phyloP scores from a whole-genome alignment of 2,113 vertebrate species.

The Ifrita kowaldi region DNA sequence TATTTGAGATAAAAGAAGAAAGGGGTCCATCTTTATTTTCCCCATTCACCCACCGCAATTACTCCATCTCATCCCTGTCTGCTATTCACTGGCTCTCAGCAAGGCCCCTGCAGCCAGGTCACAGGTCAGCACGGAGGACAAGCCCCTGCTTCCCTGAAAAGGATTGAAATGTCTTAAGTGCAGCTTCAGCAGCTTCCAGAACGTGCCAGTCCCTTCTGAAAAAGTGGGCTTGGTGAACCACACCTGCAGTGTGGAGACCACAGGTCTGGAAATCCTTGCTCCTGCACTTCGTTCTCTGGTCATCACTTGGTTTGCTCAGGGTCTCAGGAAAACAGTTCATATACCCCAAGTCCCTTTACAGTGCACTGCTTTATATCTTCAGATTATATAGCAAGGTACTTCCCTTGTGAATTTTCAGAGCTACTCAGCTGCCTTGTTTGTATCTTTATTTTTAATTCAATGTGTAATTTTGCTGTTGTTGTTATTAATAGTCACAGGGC shows the following conservation, averaged over 20 bases:
- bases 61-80: background rate
- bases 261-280: background rate
- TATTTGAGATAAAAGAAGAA: background rate
- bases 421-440: background rate
- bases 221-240: background rate
- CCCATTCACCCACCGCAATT: background rate
- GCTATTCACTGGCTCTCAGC: constrained; percentile 28
- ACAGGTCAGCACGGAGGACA: background rate
- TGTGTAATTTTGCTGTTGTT: background rate
- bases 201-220: background rate
- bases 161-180: background rate
- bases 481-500: background rate
- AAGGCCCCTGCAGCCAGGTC: background rate
- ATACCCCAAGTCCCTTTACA: background rate
- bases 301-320: rapidly evolving
- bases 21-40: constrained; percentile 10
- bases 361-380: background rate
- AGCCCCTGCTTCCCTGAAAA: background rate
- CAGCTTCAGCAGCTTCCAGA: background rate
- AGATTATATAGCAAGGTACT: background rate
- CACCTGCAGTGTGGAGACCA: background rate
- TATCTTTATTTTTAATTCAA: background rate
- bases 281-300: background rate
- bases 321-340: background rate
- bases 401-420: background rate